Conservation (phyloP, 2,888 invertebrate species). For the Tribolium freemani region DNA sequence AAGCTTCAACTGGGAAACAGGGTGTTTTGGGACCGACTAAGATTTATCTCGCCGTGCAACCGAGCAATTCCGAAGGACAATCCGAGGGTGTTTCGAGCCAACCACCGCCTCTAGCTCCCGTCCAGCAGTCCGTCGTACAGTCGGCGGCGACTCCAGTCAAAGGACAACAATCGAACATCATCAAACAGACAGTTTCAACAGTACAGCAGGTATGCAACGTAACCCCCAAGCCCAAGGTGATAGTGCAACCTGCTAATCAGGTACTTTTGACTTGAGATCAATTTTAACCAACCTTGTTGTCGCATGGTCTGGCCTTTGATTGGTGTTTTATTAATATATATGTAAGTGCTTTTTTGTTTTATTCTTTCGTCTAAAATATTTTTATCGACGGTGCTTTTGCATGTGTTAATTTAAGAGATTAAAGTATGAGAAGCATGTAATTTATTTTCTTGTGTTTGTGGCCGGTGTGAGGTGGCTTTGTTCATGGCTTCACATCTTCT, state of each 20-base stretch:
- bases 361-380: neutral
- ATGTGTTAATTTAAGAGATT: slow-evolving; percentile 22
- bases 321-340: slow-evolving; percentile 18
- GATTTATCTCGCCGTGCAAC: slow-evolving; percentile 88
- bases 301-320: slow-evolving; percentile 37
- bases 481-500: slow-evolving; percentile 19
- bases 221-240: slow-evolving; percentile 60
- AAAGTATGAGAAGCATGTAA: slow-evolving; percentile 33
- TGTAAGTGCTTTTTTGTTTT: slow-evolving; percentile 31
- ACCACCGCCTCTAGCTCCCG: slow-evolving; percentile 71
- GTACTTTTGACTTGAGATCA: slow-evolving; percentile 53
- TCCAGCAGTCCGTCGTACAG: slow-evolving; percentile 59
- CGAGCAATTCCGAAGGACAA: slow-evolving; percentile 68
- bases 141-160: slow-evolving; percentile 14
- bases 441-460: neutral
- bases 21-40: slow-evolving; percentile 89
- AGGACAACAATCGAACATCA: slow-evolving; percentile 33
- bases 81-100: slow-evolving; percentile 55
- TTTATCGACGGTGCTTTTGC: neutral
- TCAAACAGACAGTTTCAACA: slow-evolving; percentile 42
- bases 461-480: slow-evolving; percentile 10
- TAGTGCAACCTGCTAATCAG: slow-evolving; percentile 62
- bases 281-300: slow-evolving; percentile 16
- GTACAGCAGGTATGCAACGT: slow-evolving; percentile 66
- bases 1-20: slow-evolving; percentile 89